Conservation (phyloP, 2,797 vertebrate genomes). For the Hydrocynus forskahlii region DNA sequence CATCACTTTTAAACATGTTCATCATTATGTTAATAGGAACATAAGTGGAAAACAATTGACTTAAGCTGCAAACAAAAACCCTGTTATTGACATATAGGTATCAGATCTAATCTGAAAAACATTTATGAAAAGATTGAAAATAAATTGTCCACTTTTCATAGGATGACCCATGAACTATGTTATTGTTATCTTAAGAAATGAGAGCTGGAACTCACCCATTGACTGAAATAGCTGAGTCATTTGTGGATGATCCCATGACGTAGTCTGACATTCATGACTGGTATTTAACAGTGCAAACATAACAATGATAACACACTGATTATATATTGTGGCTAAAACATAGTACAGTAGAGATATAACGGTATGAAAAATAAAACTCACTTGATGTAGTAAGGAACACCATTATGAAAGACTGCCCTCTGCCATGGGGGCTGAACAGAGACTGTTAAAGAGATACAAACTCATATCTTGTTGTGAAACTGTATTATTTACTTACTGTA, state of each 20-base stretch:
- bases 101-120: background rate
- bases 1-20: too few species aligned
- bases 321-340: background rate
- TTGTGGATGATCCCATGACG: slow-evolving; percentile 88
- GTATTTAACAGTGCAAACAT: slow-evolving; percentile 18
- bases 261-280: slow-evolving; percentile 85
- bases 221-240: slow-evolving; percentile 87
- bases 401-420: slow-evolving; percentile 85
- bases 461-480: background rate
- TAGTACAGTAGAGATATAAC: background rate
- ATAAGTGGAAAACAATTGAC: background rate
- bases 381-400: slow-evolving; percentile 90
- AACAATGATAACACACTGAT: background rate
- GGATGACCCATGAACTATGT: background rate
- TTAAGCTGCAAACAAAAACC: background rate
- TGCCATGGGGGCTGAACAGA: slow-evolving; percentile 87
- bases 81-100: background rate
- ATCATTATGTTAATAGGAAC: too few species aligned
- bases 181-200: background rate
- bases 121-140: background rate
- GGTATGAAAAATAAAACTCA: slow-evolving; percentile 70
- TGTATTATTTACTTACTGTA: background rate
- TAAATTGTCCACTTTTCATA: background rate
- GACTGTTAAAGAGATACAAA: slow-evolving; percentile 66
- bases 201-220: slow-evolving; percentile 75